Percentiles rank a stretch among this genome's conserved stretches.
Evolutionary conservation across 1,140 invertebrate species (phyloP).

Genomic region (Drosophila pallidifrons): DNA sequence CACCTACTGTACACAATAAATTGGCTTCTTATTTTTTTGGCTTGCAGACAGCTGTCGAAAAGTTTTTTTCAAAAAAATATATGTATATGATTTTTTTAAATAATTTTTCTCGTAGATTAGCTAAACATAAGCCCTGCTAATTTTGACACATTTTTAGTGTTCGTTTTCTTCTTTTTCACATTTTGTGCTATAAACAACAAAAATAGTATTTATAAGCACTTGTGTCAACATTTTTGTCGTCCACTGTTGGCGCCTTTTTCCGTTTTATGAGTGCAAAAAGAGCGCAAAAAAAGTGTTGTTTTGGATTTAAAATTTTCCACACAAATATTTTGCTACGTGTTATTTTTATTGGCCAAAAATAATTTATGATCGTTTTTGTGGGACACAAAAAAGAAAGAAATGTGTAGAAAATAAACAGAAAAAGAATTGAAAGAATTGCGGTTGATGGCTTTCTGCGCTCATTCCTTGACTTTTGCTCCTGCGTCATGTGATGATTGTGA

Average conservation of each 20-base stretch:
- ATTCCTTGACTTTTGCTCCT: constrained; percentile 43
- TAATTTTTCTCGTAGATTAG: constrained; percentile 12
- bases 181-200: neutral
- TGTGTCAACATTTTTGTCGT: constrained; percentile 36
- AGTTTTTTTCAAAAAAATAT: constrained; percentile 3
- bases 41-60: constrained; percentile 4
- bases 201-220: constrained; percentile 21
- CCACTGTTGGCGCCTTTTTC: constrained; percentile 47
- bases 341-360: constrained; percentile 46
- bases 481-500: constrained; percentile 75
- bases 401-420: constrained; percentile 4
- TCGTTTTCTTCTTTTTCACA: no score
- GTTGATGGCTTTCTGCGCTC: constrained; percentile 50
- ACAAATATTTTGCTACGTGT: constrained; percentile 21
- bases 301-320: constrained; percentile 67
- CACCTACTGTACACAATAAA: constrained; percentile 2
- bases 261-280: neutral
- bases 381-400: constrained; percentile 40
- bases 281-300: constrained; percentile 9
- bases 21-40: constrained; percentile 2
- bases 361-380: constrained; percentile 54
- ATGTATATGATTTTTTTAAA: neutral
- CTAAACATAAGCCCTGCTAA: constrained; percentile 15
- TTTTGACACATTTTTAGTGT: constrained; percentile 21
- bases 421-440: constrained; percentile 32